Base-by-base conservation (phyloP, 2,797 vertebrate genomes). In the Eutrigla gurnardus region DNA sequence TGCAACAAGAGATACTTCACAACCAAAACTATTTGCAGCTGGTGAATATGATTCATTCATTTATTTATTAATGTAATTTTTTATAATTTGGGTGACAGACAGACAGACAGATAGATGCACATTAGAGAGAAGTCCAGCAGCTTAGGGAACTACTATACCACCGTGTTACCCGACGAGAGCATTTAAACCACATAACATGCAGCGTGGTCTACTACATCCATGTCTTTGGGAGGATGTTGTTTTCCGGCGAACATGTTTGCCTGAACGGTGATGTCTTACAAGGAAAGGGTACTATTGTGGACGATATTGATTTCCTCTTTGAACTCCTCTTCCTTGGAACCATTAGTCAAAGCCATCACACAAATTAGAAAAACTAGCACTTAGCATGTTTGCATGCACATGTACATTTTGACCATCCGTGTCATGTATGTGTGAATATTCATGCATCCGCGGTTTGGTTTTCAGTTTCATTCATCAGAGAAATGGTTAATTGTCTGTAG, bases 271-370 rank as follows among this genome's bases (percentile, higher is more conserved):
- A 54, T 46, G 54, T 55, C 36, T 66, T 64, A 49, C 42, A 46
- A 10, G 49, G 45, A 76, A 70, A 65, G 43, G 33, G 43, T 4
- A 35, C 43, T 57, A 61, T 13, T 57, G 42, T 72, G 58, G 55
- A 70, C 37, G 43, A 9, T 49, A 84, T 81, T 53, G 77, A 86
- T 88, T 61, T 35, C 60, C 54, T 77, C 69, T 85, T 68, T 87
- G 49, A 81, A 75, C 73, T 70, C 59, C 32, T 63, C 33, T 37
- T 59, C 53, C 54, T 77, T 68, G 14, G 43, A 77, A 54, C 54
- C 85, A 77, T 66, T 76, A 39, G 67, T 77, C 67, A 50, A 37
- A 68, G 64, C 7, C 18, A 5, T 53, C 55, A 57, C 73, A 73
- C 13, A 36, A 54, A 73, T 52, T 52, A 60, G 25, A 25, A 47